phyloP scores from a whole-genome alignment of 2,797 vertebrate species.

The Sebastes hubbsi region DNA sequence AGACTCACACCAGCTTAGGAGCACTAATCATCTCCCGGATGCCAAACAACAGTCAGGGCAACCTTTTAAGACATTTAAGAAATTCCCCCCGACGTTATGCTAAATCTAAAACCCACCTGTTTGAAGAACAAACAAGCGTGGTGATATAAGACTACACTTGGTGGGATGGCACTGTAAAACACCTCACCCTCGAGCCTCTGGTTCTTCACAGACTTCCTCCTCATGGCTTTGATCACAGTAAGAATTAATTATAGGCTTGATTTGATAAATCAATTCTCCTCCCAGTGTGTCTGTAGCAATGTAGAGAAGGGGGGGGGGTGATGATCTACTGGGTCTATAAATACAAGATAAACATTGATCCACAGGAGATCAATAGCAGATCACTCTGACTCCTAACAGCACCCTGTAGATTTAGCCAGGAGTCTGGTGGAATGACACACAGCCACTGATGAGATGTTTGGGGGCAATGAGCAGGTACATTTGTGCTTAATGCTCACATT shows the following conservation, averaged over 20 bases:
- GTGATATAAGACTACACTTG: not conserved
- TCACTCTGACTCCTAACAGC: constrained; percentile 21
- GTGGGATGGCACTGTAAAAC: constrained; percentile 21
- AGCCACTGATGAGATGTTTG: not conserved
- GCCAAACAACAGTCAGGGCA: constrained; percentile 15
- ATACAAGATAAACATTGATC: constrained; percentile 64
- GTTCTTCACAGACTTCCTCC: constrained; percentile 36
- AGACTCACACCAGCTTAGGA: constrained; percentile 9
- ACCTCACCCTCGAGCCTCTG: constrained; percentile 8
- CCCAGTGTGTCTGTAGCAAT: constrained; percentile 43
- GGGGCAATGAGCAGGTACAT: not conserved
- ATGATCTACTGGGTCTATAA: constrained; percentile 45
- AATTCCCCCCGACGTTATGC: not conserved
- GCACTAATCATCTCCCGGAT: constrained; percentile 2
- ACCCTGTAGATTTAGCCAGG: constrained; percentile 21
- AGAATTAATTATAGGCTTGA: constrained; percentile 72
- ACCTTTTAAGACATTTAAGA: constrained; percentile 7
- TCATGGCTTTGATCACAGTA: constrained; percentile 57
- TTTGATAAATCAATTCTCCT: constrained; percentile 70
- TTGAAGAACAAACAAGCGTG: constrained; percentile 32
- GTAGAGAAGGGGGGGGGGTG: not conserved
- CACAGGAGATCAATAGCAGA: constrained; percentile 43
- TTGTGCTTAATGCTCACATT: constrained; percentile 10
- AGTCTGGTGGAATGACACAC: not conserved
- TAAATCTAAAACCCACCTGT: constrained; percentile 24